A percentile compares a stretch with the other conserved stretches of the same genome.
These are phyloP conservation scores for Struthidea cinerea DNA, from an alignment of 2,113 vertebrate species.

Conservation along the genomic window DNA sequence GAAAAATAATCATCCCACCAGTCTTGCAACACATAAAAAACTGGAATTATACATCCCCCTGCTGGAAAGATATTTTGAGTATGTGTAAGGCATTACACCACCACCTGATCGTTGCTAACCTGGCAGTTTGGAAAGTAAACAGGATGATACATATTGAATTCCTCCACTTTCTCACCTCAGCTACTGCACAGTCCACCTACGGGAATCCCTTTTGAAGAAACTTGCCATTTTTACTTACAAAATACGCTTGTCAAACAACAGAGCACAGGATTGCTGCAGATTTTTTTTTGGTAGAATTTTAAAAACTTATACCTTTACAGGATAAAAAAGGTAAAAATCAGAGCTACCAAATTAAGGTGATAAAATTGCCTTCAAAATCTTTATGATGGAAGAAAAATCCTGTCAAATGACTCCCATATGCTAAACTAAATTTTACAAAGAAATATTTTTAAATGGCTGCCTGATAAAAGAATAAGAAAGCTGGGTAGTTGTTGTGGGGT, in stretches of 20 bases:
- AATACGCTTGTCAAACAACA: neutral
- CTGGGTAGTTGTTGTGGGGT: neutral
- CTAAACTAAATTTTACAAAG: neutral
- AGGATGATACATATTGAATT: neutral
- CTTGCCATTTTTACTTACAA: neutral
- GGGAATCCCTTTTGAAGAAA: neutral
- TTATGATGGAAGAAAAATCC: neutral
- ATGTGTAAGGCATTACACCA: neutral
- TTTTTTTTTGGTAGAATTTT: neutral
- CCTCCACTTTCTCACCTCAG: neutral
- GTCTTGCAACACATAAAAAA: neutral
- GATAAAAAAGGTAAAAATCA: neutral
- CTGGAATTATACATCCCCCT: conserved; percentile 58
- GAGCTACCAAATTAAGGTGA: neutral
- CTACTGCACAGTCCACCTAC: neutral
- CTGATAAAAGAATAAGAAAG: neutral
- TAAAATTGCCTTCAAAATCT: neutral
- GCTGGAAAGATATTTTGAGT: conserved; percentile 39
- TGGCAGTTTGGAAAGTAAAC: neutral
- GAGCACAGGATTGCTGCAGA: neutral
- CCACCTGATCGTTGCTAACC: neutral
- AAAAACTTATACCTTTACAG: neutral
- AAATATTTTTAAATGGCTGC: neutral
- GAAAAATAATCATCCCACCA: neutral
- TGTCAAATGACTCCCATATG: neutral